Evolutionary conservation across 1,140 invertebrate genomes (phyloP).

Genomic region (Choristoneura fumiferana): DNA sequence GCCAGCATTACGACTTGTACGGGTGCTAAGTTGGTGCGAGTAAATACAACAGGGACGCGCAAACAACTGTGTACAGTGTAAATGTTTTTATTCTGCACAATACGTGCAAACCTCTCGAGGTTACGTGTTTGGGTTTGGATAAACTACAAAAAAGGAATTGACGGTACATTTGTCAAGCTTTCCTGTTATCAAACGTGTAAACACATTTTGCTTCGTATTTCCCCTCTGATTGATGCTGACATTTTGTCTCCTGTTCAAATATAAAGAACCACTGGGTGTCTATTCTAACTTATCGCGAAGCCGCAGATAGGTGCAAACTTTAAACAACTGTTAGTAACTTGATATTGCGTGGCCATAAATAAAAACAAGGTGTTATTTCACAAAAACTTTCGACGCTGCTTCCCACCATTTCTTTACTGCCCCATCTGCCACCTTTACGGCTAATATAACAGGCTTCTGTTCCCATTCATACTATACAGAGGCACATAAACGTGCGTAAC

Average conservation of each 20-base stretch:
- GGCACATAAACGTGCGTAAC: constrained; percentile 10
- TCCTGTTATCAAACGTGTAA: not conserved
- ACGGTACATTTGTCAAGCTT: constrained; percentile 6
- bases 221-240: too few relatives aligned
- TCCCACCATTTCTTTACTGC: constrained; percentile 14
- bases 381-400: not conserved
- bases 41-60: not conserved
- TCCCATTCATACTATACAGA: constrained; percentile 12
- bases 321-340: too few relatives aligned
- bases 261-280: too few relatives aligned
- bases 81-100: constrained; percentile 17
- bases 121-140: not conserved
- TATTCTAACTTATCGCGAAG: too few relatives aligned
- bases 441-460: not conserved
- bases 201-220: too few relatives aligned
- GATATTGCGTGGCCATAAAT: too few relatives aligned
- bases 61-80: constrained; percentile 6
- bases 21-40: not conserved
- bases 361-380: too few relatives aligned
- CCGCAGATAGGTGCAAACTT: too few relatives aligned
- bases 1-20: not conserved
- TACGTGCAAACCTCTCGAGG: not conserved
- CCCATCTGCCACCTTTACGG: constrained; percentile 14
- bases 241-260: too few relatives aligned
- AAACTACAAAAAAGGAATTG: constrained; percentile 2